A percentile compares a stretch with the other conserved stretches of the same genome.
Evolutionary conservation across 2,888 invertebrate species (phyloP).

Genomic region (Chymomyza caudatula): DNA sequence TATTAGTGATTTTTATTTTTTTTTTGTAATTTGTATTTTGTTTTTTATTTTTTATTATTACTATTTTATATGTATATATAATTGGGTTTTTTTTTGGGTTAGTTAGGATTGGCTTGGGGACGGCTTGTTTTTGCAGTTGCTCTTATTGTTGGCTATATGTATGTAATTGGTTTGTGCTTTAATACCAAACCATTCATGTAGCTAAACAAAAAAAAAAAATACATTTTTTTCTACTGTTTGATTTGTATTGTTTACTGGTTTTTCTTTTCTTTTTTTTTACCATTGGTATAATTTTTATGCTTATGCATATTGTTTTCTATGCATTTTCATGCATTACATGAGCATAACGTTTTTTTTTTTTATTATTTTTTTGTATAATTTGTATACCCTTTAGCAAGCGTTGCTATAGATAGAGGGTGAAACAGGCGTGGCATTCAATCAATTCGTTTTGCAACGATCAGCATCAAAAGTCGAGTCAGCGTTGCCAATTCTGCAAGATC

Average conservation of each 20-base stretch:
- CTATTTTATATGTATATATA: not conserved
- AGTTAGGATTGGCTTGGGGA: not conserved
- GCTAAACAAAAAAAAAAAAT: conserved; percentile 22
- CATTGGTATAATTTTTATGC: conserved; percentile 20
- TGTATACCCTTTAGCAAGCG: too few species aligned
- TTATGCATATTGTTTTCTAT: conserved; percentile 9
- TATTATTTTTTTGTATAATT: conserved; percentile 6
- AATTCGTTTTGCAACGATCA: conserved; percentile 13
- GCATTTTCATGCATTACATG: conserved; percentile 10
- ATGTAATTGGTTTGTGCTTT: conserved; percentile 20
- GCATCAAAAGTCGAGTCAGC: too few species aligned
- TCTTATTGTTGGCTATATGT: not conserved
- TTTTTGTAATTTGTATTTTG: not conserved
- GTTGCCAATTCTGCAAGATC: too few species aligned
- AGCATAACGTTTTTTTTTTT: conserved; percentile 12
- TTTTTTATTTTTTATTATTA: not conserved
- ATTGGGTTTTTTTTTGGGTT: not conserved
- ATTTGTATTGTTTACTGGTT: conserved; percentile 48
- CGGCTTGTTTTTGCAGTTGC: conserved; percentile 4
- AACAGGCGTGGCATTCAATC: too few species aligned
- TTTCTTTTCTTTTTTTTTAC: conserved; percentile 38
- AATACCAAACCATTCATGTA: conserved; percentile 53
- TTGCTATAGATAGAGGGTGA: too few species aligned
- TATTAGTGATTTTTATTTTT: not conserved
- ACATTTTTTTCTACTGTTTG: conserved; percentile 21